Evolutionary conservation across 2,113 vertebrate genomes (phyloP), one percentile per base, ranked within the genome.

Genomic region (Lamprotornis superbus): DNA sequence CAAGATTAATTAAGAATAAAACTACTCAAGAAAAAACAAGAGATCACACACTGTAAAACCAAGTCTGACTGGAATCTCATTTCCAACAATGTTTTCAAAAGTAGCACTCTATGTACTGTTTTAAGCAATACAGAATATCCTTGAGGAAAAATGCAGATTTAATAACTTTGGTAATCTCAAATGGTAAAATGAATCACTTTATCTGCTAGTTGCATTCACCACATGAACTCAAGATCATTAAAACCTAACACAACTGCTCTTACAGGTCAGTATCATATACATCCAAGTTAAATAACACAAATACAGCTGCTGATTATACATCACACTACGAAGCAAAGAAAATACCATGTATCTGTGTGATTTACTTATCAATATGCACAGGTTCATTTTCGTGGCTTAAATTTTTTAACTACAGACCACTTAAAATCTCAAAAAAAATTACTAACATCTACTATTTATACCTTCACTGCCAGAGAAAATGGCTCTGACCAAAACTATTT

Each of bases 1-100:
- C 75, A 83, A 63, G 80, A 95, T 77, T 96, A 96, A 97, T 95
- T 92, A 95, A 95, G 85, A 96, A 77, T 60, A 95, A 96, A 95
- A 93, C 87, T 87, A 89, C 89, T 82, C 81, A 79, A 89, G 74
- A 93, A 92, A 52, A 89, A 95, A 74, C 56, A 67, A 80, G 76
- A 93, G 64, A 81, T 80, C 49, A 44, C 61, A 87, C 7, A 3
- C 56, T 93, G 50, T 44, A 92, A 94, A 97, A 78, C 35, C 28
- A 90, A 88, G 76, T 68, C 71, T 75, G 56, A 90, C 65, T 94
- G 49, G n/a, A 90, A 86, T 19, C 44, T 56, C 23, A 52, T 70
- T 92, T 83, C 35, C 76, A 92, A 59, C 31, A 47, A 44, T 60
- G 57, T 4, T 92, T 63, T 28, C 65, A 33, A 57, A 30, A 75